phyloP scores from a whole-genome alignment of 1,140 invertebrate species.

The Atta cephalotes region DNA sequence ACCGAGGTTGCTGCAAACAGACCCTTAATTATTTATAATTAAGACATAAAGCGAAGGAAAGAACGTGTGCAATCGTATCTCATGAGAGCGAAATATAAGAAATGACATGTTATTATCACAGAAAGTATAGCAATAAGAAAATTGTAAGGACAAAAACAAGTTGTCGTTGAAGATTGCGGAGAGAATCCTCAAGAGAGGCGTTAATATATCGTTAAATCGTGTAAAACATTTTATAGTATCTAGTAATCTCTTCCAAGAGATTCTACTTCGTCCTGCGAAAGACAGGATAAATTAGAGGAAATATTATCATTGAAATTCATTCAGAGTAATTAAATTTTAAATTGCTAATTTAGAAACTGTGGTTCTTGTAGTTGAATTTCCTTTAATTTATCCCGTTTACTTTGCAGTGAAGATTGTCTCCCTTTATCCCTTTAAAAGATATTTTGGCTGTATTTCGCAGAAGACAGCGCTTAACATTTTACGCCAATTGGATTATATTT shows the following conservation, averaged over 20 bases:
- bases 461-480: no score
- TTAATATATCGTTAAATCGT: slow-evolving; percentile 32
- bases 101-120: slow-evolving; percentile 38
- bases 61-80: slow-evolving; percentile 42
- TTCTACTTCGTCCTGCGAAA: slow-evolving; percentile 6
- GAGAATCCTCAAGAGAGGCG: slow-evolving; percentile 4
- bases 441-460: no score
- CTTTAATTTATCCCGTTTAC: not conserved
- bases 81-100: slow-evolving; percentile 46
- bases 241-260: slow-evolving; percentile 3
- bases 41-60: slow-evolving; percentile 51
- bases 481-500: no score
- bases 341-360: not conserved
- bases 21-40: slow-evolving; percentile 50
- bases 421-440: no score
- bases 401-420: not conserved
- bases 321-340: slow-evolving; percentile 8
- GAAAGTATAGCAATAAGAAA: slow-evolving; percentile 35
- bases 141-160: slow-evolving; percentile 39
- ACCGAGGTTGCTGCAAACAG: slow-evolving; percentile 29
- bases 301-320: slow-evolving; percentile 1
- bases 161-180: not conserved
- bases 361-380: slow-evolving; percentile 4
- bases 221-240: slow-evolving; percentile 36
- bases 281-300: not conserved